Evolutionary conservation across 2,113 vertebrate species (phyloP).

Genomic region (Aythya baeri): DNA sequence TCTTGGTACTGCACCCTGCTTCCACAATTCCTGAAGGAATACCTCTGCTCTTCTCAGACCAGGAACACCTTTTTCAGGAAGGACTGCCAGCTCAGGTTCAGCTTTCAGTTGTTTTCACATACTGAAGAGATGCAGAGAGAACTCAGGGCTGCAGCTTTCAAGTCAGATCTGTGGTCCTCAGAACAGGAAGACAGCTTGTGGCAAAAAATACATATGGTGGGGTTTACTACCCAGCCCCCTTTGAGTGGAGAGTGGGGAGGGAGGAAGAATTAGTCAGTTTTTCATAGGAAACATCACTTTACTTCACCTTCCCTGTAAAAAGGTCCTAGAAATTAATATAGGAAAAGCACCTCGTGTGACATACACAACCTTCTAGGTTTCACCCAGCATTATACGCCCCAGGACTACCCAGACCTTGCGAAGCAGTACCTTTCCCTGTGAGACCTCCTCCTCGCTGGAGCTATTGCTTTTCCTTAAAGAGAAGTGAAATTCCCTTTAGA

Average conservation of each 20-base stretch:
- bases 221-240: not conserved
- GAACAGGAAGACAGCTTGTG: not conserved
- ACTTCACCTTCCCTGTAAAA: not conserved
- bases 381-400: not conserved
- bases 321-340: not conserved
- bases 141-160: not conserved
- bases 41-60: not conserved
- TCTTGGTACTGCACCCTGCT: not conserved
- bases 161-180: not conserved
- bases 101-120: not conserved
- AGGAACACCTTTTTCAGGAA: not conserved
- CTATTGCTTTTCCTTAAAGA: not conserved
- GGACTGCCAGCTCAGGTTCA: not conserved
- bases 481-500: not conserved
- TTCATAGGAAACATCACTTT: not conserved
- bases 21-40: not conserved
- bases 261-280: not conserved
- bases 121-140: not conserved
- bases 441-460: not conserved
- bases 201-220: not conserved
- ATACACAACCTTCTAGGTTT: too few species aligned
- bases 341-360: not conserved
- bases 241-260: not conserved
- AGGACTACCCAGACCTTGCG: not conserved
- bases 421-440: too few species aligned